These are phyloP conservation scores for Drosophila limbata DNA, from an alignment of 2,888 invertebrate genomes.

Conservation along the genomic window DNA sequence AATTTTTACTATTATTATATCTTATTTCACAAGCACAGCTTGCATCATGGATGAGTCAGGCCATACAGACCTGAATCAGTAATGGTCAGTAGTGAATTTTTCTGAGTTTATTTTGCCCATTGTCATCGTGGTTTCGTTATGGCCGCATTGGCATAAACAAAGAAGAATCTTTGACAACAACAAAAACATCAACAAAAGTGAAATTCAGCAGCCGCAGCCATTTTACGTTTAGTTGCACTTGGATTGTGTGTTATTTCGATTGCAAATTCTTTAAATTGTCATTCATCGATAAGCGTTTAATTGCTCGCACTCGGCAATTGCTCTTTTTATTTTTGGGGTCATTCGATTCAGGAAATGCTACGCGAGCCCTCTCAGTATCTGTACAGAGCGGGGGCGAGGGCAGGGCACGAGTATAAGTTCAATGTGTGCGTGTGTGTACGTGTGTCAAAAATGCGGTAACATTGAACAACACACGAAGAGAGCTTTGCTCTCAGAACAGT, in stretches of 20 bases:
- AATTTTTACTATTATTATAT: constrained; percentile 20
- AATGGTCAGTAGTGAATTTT: constrained; percentile 37
- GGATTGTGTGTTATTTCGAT: constrained; percentile 19
- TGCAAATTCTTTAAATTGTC: constrained; percentile 59
- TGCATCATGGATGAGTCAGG: constrained; percentile 66
- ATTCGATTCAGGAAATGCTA: constrained; percentile 74
- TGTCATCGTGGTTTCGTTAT: constrained; percentile 62
- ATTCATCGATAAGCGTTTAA: constrained; percentile 70
- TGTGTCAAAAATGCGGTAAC: constrained; percentile 66
- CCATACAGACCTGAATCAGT: constrained; percentile 16
- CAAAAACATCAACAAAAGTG: constrained; percentile 26
- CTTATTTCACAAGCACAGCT: constrained; percentile 38
- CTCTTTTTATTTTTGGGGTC: constrained; percentile 50
- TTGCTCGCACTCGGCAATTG: constrained; percentile 52
- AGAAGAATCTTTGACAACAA: constrained; percentile 53
- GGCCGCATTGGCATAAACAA: constrained; percentile 74
- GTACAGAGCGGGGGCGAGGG: constrained; percentile 24
- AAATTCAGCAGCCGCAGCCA: constrained; percentile 30
- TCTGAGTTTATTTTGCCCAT: constrained; percentile 41
- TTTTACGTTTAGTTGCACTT: constrained; percentile 29
- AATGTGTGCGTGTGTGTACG: constrained; percentile 21
- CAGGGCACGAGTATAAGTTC: constrained; percentile 9
- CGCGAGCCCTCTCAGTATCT: constrained; percentile 42
- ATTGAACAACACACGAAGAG: constrained; percentile 47
- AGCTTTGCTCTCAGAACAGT: constrained; percentile 56